Evolutionary conservation across 2,113 vertebrate species (phyloP), one percentile per base, ranked within the genome.

Genomic region (Merops nubicus): DNA sequence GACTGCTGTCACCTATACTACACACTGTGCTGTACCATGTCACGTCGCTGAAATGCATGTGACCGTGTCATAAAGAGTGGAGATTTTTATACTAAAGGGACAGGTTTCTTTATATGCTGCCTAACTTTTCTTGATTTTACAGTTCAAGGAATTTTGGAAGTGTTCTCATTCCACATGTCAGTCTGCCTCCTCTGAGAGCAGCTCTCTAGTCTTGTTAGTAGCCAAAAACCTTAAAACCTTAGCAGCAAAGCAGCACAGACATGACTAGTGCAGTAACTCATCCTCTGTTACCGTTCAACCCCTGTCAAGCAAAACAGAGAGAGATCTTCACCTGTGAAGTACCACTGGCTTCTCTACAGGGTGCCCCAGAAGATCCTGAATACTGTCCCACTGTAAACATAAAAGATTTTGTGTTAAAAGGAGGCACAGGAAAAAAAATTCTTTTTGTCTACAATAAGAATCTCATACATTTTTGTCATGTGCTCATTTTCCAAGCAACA

Each of bases 261-360:
- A 18, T 43, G 81, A 33, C 28, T 33, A 72, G 3, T 19, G 50
- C 45, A 73, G 50, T 31, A n/a, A 63, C 16, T 45, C 60, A 40
- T 53, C 22, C 63, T 43, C 63, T 38, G 8, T 7, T 57, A 43
- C 1, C 38, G 34, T 60, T 89, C 68, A 43, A 3, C 5, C 56
- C 64, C 43, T 53, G 64, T 25, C 51, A 67, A 68, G 16, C 19
- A 78, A 73, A 81, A 88, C 9, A 57, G 6, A 63, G 42, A 56
- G 29, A 28, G 8, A 20, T 76, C 65, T 92, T 98, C 93, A 99
- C 99, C 99, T 99, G 98, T 99, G 99, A 67, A 99, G 99, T 87
- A 99, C 99, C 36, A 99, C 99, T 34, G 99, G 99, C 89, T 99
- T 99, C 85, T 99, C 99, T 98, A 99, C 98, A 13, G 99, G 99